Base-by-base conservation (phyloP, 2,113 vertebrate species). In the Ursus arctos region DNA sequence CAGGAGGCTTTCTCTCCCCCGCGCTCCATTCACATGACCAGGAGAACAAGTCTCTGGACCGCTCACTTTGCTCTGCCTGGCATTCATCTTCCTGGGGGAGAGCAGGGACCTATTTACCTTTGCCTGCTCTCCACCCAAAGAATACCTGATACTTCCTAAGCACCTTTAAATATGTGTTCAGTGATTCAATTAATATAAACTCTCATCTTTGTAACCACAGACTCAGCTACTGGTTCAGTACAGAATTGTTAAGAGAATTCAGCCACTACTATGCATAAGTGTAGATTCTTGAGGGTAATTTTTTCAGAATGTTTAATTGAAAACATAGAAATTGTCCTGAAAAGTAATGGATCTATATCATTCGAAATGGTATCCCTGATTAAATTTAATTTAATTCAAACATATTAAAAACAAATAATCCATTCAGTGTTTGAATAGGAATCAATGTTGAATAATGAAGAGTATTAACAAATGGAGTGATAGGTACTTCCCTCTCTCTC, bases 41-140 rank as follows among this genome's bases (percentile, higher is more conserved):
- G 57, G 24, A 61, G 1, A 69, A 3, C 13, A 21, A 0, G 0
- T 3, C 6, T 26, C 47, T 13, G 22, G 7, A 13, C 0, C 4
- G 5, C 28, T 24, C 0, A 16, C 3, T 4, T 5, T 0, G 15
- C 4, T 47, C 67, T 57, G 18, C 0, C 3, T 11, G 10, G 22
- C 3, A 0, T 82, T 8, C 0, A 15, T 49, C 19, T n/a, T 10
- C 16, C 18, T 63, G 2, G 11, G 2, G 1, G 53, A n/a, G 13
- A 24, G 36, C 4, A 61, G 14, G 10, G 15, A 59, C 28, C 74
- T 67, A 5, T 49, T 67, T n/a, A 4, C 26, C 76, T 24, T 24
- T 16, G 13, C 49, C 22, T 26, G 11, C 14, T 31, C 15, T 47
- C n/a, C 55, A 61, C 26, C 18, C 4, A 24, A 7, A 53, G 18